A percentile compares a stretch with the other conserved stretches of the same genome.
These are phyloP conservation scores for Anadara kagoshimensis DNA, from an alignment of 1,140 invertebrate species.

Conservation along the genomic window DNA sequence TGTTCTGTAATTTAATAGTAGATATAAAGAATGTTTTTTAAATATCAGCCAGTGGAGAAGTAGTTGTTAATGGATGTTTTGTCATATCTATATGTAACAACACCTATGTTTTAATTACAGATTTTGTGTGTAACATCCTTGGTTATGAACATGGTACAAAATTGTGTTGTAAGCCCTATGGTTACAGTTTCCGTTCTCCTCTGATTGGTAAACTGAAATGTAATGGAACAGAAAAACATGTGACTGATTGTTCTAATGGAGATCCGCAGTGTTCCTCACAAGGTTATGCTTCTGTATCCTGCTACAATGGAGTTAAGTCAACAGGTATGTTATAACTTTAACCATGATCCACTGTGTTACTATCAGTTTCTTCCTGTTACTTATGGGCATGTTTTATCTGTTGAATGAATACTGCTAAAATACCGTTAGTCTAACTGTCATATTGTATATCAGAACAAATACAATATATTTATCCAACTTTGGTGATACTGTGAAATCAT, in stretches of 20 bases:
- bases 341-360: no score
- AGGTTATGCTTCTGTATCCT: constrained; percentile 55
- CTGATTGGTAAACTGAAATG: constrained; percentile 46
- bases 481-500: no score
- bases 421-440: no score
- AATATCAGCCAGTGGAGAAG: no score
- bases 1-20: no score
- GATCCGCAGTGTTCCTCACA: constrained; percentile 12
- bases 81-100: neutral
- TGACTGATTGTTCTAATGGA: constrained; percentile 48
- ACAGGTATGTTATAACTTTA: neutral
- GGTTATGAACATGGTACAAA: constrained; percentile 47
- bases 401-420: no score
- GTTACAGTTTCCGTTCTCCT: constrained; percentile 42
- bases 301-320: constrained; percentile 49
- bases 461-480: no score
- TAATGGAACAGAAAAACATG: constrained; percentile 47
- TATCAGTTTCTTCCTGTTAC: no score
- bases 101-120: constrained; percentile 41
- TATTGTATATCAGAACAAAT: no score
- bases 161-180: constrained; percentile 55
- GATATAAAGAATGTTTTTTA: no score
- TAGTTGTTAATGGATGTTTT: neutral
- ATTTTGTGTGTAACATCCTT: constrained; percentile 53
- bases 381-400: no score